Evolutionary conservation across 1,140 invertebrate species (phyloP), one percentile per base, ranked within the genome.

Genomic region (Drosophila subpulchrella): DNA sequence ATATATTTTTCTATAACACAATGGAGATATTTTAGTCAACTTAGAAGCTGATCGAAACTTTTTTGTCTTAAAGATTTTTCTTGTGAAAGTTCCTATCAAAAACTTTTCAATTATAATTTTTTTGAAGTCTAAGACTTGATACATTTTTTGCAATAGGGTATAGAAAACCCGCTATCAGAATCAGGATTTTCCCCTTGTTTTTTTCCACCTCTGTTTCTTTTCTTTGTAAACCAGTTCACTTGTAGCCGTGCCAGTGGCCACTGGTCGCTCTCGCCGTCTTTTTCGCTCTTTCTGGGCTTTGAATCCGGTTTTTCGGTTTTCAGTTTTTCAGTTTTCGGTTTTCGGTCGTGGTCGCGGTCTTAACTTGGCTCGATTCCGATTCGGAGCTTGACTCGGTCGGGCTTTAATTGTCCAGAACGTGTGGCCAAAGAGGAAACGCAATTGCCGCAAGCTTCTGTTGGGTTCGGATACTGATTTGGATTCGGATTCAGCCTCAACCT

Each of bases 401-500:
- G 78, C 81, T 86, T 86, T 84, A 84, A 86, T 84, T 84, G 82
- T 84, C 84, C 74, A 86, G 81, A 86, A 86, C 78, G 81, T 86
- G 82, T 79, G 81, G 75, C 82, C 78, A 83, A 82, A 83, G 74
- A 88, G 78, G 78, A 86, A 82, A 85, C 78, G 73, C 78, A 90
- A 90, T 85, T 90, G 84, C 86, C 84, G 86, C 75, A 84, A 90
- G 86, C 86, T 90, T 90, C 86, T 90, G 86, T 90, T 81, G 85
- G 63, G 56, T 51, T 67, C 50, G 56, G 78, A 70, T 56, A 60
- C 42, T 44, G 61, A 47, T 34, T 68, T 15, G 47, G 63, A 50
- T 47, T 67, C 32, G 32, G 39, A 50, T 47, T 60, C 30, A 34
- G 48, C 30, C 30, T 34, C 48, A 51, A 12, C 27, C 55, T 50